Conservation (phyloP, 2,113 vertebrate species). For the Plecturocebus donacophilus region DNA sequence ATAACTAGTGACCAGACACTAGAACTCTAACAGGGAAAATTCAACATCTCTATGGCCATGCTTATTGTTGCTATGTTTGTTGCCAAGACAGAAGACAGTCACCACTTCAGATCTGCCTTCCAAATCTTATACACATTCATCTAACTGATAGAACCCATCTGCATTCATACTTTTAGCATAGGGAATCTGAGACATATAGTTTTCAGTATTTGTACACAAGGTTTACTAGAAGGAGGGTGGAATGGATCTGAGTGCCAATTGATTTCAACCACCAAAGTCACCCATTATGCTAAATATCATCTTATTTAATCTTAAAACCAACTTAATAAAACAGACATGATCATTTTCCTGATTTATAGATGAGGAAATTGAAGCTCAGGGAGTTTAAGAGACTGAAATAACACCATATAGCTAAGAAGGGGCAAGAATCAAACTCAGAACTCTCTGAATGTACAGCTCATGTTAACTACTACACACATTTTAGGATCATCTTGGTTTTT, state of each 20-base stretch:
- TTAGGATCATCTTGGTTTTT: background rate
- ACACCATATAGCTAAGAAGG: background rate
- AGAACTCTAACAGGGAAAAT: background rate
- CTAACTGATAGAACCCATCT: background rate
- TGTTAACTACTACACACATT: background rate
- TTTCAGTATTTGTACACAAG: background rate
- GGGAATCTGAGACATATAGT: background rate
- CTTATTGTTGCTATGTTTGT: background rate
- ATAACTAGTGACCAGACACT: background rate
- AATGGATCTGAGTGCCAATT: background rate
- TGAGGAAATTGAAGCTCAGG: slow-evolving; percentile 1
- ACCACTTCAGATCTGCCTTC: background rate
- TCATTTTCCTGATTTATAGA: background rate
- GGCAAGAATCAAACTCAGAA: background rate
- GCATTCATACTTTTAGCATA: background rate
- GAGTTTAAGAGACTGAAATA: background rate
- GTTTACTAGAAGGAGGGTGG: background rate
- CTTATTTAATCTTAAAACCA: background rate
- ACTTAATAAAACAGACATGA: background rate
- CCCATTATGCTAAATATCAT: background rate
- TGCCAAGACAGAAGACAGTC: background rate
- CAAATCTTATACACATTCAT: background rate
- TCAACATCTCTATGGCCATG: background rate
- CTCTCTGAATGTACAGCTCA: background rate
- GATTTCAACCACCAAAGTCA: background rate